Conservation (phyloP, 2,797 vertebrate genomes). For the Lacerta viridis region DNA sequence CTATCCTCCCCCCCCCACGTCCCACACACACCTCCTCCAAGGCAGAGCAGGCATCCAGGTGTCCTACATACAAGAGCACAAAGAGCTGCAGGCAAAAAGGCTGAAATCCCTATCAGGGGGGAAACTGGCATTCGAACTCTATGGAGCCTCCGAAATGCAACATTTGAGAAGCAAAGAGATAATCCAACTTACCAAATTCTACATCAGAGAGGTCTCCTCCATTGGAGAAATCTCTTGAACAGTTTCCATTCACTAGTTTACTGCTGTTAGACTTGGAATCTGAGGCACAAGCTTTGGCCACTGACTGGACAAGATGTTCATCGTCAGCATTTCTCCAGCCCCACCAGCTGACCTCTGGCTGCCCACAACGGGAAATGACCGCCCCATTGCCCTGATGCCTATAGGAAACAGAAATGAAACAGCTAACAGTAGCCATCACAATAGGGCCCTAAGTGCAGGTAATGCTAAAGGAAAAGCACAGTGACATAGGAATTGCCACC, state of each 20-base stretch:
- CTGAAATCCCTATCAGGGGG: neutral
- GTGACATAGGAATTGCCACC: neutral
- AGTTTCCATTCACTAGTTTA: slow-evolving; percentile 83
- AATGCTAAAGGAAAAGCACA: neutral
- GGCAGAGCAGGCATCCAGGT: neutral
- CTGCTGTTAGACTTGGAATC: slow-evolving; percentile 83
- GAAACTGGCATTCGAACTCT: neutral
- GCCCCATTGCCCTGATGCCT: slow-evolving; percentile 96
- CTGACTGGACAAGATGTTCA: slow-evolving; percentile 95
- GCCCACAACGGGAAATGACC: slow-evolving; percentile 96
- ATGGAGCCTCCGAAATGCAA: neutral
- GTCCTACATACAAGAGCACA: neutral
- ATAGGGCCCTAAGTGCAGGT: neutral
- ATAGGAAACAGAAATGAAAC: neutral
- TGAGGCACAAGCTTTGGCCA: slow-evolving; percentile 95
- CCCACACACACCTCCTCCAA: no score
- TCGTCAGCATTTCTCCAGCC: slow-evolving; percentile 98
- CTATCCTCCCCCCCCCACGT: no score
- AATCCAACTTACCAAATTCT: slow-evolving; percentile 89
- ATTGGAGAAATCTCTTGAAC: slow-evolving; percentile 82
- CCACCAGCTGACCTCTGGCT: slow-evolving; percentile 99
- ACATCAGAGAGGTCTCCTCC: slow-evolving; percentile 90
- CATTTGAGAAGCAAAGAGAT: neutral
- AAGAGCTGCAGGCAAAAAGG: neutral
- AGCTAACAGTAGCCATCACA: neutral